Conservation (phyloP, 2,797 vertebrate species). For the Dipus sagitta region DNA sequence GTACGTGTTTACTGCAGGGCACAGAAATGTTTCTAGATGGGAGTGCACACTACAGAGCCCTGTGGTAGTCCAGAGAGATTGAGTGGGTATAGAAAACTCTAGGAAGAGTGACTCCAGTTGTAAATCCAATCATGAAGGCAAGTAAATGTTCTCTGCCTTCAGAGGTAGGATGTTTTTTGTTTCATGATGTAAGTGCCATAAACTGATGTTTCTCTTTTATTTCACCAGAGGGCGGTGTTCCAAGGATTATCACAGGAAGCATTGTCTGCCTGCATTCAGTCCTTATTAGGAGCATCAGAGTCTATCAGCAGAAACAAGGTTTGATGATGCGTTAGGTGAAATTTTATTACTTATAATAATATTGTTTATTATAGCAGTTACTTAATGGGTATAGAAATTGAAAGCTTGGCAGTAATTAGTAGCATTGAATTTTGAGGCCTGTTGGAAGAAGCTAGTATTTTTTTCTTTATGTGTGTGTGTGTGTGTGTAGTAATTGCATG, state of each 20-base stretch:
- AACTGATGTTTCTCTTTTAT: conserved; percentile 72
- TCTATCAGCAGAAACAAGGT: conserved; percentile 98
- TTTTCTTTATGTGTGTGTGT: no score
- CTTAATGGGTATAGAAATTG: conserved; percentile 13
- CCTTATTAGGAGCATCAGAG: conserved; percentile 95
- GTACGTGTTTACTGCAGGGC: neutral
- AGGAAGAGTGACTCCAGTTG: neutral
- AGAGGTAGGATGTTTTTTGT: neutral
- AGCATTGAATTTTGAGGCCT: conserved; percentile 46
- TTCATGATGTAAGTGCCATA: neutral
- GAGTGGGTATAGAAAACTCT: neutral
- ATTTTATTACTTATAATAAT: conserved; percentile 56
- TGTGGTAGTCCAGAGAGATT: neutral
- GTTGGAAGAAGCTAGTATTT: conserved; percentile 52
- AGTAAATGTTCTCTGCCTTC: neutral
- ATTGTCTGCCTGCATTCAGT: conserved; percentile 97
- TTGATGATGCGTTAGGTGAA: conserved; percentile 83
- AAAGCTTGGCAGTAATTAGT: conserved; percentile 45
- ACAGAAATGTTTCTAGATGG: neutral
- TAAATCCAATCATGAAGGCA: neutral
- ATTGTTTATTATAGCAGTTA: neutral
- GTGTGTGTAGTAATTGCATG: no score
- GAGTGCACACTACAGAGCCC: neutral
- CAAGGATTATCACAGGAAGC: conserved; percentile 99
- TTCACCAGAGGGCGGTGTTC: conserved; percentile 95